Evolutionary conservation across 2,113 vertebrate genomes (phyloP).

Genomic region (Cyanoliseus patagonus): DNA sequence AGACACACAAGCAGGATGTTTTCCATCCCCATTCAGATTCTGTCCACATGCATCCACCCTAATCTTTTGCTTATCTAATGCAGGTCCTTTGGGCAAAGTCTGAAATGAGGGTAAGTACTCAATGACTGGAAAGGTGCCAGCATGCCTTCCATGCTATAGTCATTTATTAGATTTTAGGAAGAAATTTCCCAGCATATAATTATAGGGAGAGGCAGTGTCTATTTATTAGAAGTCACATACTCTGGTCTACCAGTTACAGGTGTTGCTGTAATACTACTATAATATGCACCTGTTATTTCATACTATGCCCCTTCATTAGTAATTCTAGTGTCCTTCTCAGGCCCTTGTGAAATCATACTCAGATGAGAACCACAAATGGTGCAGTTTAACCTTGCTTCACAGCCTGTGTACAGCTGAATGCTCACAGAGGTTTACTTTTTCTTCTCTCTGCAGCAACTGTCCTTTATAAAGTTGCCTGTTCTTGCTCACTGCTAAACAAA

Average conservation of each 20-base stretch:
- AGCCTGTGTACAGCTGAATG: constrained; percentile 20
- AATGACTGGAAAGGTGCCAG: constrained; percentile 20
- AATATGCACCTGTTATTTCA: constrained; percentile 44
- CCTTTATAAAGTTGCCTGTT: background rate
- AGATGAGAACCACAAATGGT: background rate
- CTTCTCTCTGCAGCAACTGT: background rate
- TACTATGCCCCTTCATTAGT: constrained; percentile 8
- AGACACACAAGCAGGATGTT: background rate
- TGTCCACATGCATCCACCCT: constrained; percentile 3
- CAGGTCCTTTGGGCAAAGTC: constrained; percentile 17
- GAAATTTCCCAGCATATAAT: background rate
- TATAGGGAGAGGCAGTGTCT: background rate
- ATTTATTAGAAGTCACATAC: background rate
- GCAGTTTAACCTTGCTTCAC: background rate
- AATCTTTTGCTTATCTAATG: constrained; percentile 46
- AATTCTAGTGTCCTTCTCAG: background rate
- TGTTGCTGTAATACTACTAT: background rate
- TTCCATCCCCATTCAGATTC: background rate
- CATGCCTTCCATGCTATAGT: background rate
- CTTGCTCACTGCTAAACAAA: background rate
- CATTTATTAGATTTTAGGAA: constrained; percentile 14
- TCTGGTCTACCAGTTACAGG: background rate
- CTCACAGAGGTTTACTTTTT: background rate
- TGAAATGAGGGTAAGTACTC: constrained; percentile 8
- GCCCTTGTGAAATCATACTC: constrained; percentile 8